phyloP scores from a whole-genome alignment of 1,140 invertebrate species.

The Aphis craccivora region DNA sequence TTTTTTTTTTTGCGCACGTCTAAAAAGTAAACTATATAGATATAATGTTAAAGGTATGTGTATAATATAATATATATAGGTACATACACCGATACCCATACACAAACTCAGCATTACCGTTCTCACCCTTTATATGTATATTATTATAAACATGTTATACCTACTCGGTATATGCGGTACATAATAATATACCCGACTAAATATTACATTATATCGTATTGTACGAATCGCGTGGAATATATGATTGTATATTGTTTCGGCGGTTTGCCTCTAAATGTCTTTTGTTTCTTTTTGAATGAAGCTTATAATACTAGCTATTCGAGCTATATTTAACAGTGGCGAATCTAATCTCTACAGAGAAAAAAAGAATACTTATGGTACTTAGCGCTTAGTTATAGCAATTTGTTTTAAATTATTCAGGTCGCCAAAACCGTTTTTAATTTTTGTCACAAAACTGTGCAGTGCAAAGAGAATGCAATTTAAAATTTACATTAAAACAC shows the following conservation, averaged over 20 bases:
- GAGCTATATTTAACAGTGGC: neutral
- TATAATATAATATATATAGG: too few relatives aligned
- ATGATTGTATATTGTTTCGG: constrained; percentile 9
- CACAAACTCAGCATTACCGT: neutral
- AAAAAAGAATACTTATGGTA: neutral
- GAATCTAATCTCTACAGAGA: neutral
- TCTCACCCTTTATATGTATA: neutral
- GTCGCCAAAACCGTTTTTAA: neutral
- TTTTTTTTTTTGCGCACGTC: neutral
- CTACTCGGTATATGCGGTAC: neutral
- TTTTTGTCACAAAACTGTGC: neutral
- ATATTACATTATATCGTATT: neutral
- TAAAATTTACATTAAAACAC: neutral
- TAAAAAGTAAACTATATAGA: neutral
- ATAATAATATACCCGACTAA: neutral
- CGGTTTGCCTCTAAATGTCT: neutral
- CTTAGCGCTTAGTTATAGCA: neutral
- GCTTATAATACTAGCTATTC: neutral
- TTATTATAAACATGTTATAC: neutral
- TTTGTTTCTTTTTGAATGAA: neutral
- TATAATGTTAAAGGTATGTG: neutral
- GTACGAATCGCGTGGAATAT: neutral
- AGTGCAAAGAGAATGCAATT: neutral
- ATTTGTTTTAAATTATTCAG: neutral
- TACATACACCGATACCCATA: neutral